A percentile compares a stretch with the other conserved stretches of the same genome.
Conservation (phyloP, 1,140 invertebrate genomes). For the Hypothenemus hampei region DNA sequence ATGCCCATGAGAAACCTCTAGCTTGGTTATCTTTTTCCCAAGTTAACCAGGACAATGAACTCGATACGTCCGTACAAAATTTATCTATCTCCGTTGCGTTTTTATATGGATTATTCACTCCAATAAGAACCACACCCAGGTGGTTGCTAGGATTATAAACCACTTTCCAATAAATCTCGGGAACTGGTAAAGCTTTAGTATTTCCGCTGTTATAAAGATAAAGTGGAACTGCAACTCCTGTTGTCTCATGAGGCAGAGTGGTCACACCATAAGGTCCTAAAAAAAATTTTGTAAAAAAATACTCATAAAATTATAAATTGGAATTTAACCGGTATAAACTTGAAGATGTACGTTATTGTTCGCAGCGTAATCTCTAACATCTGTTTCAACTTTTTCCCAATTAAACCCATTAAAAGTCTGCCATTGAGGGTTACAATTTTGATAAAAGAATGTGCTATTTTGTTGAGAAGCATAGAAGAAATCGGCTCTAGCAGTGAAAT, state of each 20-base stretch:
- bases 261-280: slow-evolving; percentile 44
- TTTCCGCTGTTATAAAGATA: slow-evolving; percentile 41
- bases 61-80: slow-evolving; percentile 53
- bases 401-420: slow-evolving; percentile 53
- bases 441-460: slow-evolving; percentile 55
- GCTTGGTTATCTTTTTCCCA: slow-evolving; percentile 45
- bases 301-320: too few species aligned
- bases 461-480: slow-evolving; percentile 58
- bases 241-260: slow-evolving; percentile 40
- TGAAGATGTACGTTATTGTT: slow-evolving; percentile 37
- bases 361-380: slow-evolving; percentile 43
- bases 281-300: too few species aligned
- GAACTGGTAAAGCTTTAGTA: slow-evolving; percentile 48
- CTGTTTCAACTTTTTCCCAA: slow-evolving; percentile 50
- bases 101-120: slow-evolving; percentile 60
- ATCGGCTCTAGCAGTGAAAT: slow-evolving; percentile 63
- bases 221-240: slow-evolving; percentile 44
- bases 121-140: slow-evolving; percentile 55
- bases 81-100: slow-evolving; percentile 42
- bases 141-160: slow-evolving; percentile 51
- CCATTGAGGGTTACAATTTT: slow-evolving; percentile 57
- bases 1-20: slow-evolving; percentile 61
- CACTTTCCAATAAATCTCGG: slow-evolving; percentile 58
- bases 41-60: slow-evolving; percentile 47
- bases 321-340: too few species aligned